Evolutionary conservation across 2,888 invertebrate genomes (phyloP), one percentile per base, ranked within the genome.

Genomic region (Lycia hirtaria): DNA sequence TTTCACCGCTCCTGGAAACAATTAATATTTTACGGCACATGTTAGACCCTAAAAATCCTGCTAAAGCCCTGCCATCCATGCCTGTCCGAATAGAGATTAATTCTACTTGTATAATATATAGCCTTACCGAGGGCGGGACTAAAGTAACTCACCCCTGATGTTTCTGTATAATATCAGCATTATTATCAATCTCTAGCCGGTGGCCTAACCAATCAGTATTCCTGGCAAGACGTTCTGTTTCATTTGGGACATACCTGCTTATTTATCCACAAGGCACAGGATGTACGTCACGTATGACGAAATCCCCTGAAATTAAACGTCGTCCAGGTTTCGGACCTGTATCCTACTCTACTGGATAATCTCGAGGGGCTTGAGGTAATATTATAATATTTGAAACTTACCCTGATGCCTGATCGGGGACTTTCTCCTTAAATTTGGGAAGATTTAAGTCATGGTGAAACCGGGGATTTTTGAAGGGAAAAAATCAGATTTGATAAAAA

Each of bases 221-320:
- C 63, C 32, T 35, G 24, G 30, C 53, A 44, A 53, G 43, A 28
- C 54, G 20, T 43, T 48, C 14, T 35, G 53, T 48, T 62, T 62
- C 47, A 56, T 58, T 57, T 54, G 51, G 57, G 60, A 55, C 60
- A 55, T 56, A 62, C 54, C 15, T 56, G 53, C 51, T 61, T 40
- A 64, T 67, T 66, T 64, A 67, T 59, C 58, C 44, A 43, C 22
- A 28, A n/a, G 26, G 38, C 56, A 22, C 55, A 54, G 59, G 60
- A 76, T 74, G 69, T 71, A 61, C 52, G 67, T 54, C 76, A 75
- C 73, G 75, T 66, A 51, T 63, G 47, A 17, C 66, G 54, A 69
- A 73, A 72, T 75, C 75, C 75, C 60, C 45, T 71, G 65, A 75
- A 76, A 73, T 75, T 68, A 76, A 69, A 69, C 64, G 61, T 54